A percentile compares a stretch with the other conserved stretches of the same genome.
Conservation (phyloP, 2,797 vertebrate genomes). For the Mormyrus hasselquistii region DNA sequence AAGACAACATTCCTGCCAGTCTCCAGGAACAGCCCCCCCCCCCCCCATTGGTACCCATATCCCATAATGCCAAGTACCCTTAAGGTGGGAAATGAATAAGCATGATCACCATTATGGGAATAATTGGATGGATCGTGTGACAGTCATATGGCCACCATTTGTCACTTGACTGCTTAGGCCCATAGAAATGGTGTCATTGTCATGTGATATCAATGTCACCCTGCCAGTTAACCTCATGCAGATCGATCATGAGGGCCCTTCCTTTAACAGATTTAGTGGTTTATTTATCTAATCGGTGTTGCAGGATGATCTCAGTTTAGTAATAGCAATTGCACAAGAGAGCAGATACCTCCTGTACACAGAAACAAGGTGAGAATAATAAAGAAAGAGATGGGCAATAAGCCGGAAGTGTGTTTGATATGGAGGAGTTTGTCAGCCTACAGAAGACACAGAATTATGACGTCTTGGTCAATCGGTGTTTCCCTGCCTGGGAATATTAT, state of each 20-base stretch:
- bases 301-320: constrained; percentile 32
- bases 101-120: not conserved
- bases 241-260: constrained; percentile 36
- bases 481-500: not conserved
- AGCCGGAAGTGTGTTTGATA: not conserved
- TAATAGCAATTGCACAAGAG: constrained; percentile 39
- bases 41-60: not conserved
- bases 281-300: constrained; percentile 39
- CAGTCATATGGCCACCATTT: not conserved
- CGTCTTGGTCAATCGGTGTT: not conserved
- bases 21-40: not conserved
- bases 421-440: not conserved
- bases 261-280: constrained; percentile 28
- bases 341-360: constrained; percentile 12
- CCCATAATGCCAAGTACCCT: not conserved
- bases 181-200: not conserved
- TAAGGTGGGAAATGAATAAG: not conserved
- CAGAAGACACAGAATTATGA: not conserved
- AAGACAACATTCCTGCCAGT: not conserved
- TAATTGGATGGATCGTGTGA: not conserved
- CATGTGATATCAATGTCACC: constrained; percentile 31
- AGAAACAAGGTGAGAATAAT: constrained; percentile 15
- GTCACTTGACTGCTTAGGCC: constrained; percentile 36
- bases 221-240: constrained; percentile 41
- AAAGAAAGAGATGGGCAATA: not conserved